Evolutionary conservation across 1,140 invertebrate genomes (phyloP).

Genomic region (Charaxes varanes): DNA sequence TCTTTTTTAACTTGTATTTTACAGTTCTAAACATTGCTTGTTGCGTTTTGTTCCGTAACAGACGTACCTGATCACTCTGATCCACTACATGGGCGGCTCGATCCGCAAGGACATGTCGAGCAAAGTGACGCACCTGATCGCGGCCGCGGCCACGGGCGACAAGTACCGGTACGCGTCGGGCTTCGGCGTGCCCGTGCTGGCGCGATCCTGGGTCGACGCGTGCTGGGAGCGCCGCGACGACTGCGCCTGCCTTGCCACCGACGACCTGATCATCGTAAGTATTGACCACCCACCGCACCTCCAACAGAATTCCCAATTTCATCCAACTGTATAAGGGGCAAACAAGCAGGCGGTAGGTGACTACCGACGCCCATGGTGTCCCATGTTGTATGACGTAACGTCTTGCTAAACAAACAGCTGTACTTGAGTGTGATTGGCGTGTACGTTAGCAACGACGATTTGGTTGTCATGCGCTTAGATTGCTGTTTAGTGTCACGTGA

Average conservation of each 20-base stretch:
- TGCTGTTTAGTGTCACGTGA: no score
- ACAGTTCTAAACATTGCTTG: neutral
- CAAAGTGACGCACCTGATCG: constrained; percentile 94
- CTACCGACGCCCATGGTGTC: no score
- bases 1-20: no score
- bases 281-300: neutral
- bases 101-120: constrained; percentile 90
- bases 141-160: constrained; percentile 88
- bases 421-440: no score
- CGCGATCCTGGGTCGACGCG: constrained; percentile 88
- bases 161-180: constrained; percentile 91
- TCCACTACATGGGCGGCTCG: constrained; percentile 96
- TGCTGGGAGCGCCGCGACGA: constrained; percentile 88
- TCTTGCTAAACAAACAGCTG: no score
- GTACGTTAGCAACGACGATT: no score
- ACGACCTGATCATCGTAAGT: constrained; percentile 82
- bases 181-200: constrained; percentile 91
- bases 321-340: no score
- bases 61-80: constrained; percentile 87
- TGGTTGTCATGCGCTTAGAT: no score
- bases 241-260: constrained; percentile 78
- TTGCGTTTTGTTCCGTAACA: constrained; percentile 48
- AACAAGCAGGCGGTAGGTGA: no score
- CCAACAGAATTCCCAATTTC: neutral
- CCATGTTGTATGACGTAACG: no score